Evolutionary conservation across 2,888 invertebrate genomes (phyloP).

Genomic region (Agrochola litura): DNA sequence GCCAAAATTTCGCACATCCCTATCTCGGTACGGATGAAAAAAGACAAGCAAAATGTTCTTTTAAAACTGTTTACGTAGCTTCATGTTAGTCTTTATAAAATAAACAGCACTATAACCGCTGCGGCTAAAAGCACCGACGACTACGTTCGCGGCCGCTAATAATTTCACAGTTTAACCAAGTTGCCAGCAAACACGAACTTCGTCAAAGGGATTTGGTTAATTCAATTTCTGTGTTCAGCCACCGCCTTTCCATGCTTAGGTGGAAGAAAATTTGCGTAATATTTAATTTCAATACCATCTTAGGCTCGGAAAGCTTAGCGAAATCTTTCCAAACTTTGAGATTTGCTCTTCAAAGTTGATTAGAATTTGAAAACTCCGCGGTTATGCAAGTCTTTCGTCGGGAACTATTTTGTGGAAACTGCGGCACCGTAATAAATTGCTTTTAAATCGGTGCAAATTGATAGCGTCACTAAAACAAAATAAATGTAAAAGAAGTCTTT

Average conservation of each 20-base stretch:
- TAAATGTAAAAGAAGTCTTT: constrained; percentile 66
- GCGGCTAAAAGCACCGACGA: constrained; percentile 71
- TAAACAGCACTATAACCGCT: constrained; percentile 65
- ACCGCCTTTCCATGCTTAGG: constrained; percentile 78
- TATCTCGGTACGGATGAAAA: not conserved
- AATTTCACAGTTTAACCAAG: constrained; percentile 80
- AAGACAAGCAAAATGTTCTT: constrained; percentile 22
- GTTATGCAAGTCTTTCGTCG: constrained; percentile 52
- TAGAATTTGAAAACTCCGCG: constrained; percentile 67
- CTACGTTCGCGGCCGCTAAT: constrained; percentile 75
- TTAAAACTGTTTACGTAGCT: constrained; percentile 39
- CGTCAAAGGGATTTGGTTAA: constrained; percentile 85
- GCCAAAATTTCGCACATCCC: not conserved
- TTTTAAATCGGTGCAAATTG: constrained; percentile 59
- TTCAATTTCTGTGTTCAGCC: constrained; percentile 84
- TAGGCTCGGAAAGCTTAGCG: constrained; percentile 75
- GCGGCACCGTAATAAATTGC: constrained; percentile 46
- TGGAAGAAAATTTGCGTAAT: constrained; percentile 82
- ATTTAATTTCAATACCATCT: constrained; percentile 83
- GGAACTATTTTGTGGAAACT: constrained; percentile 52
- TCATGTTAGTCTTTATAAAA: constrained; percentile 66
- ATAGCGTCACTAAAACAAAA: constrained; percentile 62
- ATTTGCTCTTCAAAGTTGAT: constrained; percentile 72
- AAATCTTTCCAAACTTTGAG: constrained; percentile 74
- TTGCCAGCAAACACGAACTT: constrained; percentile 82